A percentile compares a stretch with the other conserved stretches of the same genome.
phyloP scores from a whole-genome alignment of 2,113 vertebrate genomes.

The Catharus minimus region DNA sequence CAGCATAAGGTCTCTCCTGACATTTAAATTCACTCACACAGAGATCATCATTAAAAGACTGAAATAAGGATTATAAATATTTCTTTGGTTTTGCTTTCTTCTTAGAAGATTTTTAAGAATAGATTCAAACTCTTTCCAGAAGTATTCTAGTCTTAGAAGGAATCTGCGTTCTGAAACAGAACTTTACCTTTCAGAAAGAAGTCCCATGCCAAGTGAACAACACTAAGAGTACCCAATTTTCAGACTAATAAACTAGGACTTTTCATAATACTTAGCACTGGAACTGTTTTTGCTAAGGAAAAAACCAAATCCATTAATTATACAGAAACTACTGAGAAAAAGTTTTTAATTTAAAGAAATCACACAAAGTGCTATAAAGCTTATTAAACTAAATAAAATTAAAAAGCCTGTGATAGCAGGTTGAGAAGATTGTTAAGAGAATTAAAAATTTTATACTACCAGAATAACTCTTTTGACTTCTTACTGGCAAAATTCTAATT shows the following conservation, averaged over 20 bases:
- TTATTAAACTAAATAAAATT: not conserved
- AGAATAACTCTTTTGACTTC: not conserved
- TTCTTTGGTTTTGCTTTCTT: not conserved
- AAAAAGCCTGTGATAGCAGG: not conserved
- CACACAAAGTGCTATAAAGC: not conserved
- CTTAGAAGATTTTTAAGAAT: not conserved
- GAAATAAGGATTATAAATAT: not conserved
- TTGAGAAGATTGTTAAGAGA: not conserved
- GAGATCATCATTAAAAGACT: not conserved
- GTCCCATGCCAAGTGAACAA: not conserved
- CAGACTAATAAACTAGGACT: not conserved
- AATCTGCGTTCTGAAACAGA: not conserved
- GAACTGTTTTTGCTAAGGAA: not conserved
- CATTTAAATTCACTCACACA: not conserved
- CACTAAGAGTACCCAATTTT: not conserved
- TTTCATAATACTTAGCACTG: not conserved
- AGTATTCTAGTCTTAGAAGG: not conserved
- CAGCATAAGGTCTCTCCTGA: not conserved
- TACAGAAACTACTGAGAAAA: not conserved
- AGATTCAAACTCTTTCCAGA: not conserved
- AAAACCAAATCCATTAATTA: not conserved
- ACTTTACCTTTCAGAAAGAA: not conserved
- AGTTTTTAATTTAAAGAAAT: not conserved
- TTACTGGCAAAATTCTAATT: not conserved
- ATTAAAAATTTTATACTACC: not conserved